Evolutionary conservation across 2,888 invertebrate genomes (phyloP), one percentile per base, ranked within the genome.

Genomic region (Siphonodentalium dalli): DNA sequence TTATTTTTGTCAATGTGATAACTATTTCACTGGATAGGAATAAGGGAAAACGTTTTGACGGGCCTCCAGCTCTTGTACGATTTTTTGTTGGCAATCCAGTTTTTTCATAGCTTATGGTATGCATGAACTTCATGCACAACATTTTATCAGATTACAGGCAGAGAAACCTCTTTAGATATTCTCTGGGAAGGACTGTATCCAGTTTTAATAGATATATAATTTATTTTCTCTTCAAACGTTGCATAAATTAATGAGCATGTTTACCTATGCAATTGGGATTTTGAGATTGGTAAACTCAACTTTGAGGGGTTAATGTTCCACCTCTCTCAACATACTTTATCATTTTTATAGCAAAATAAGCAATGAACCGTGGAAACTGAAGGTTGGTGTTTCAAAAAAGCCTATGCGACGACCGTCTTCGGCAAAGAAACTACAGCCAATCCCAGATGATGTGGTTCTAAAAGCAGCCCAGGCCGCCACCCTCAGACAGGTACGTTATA

Each of bases 361-460:
- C 47, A 73, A 69, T 62, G 73, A 74, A 39, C 74, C 74, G 11
- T 74, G 74, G 75, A 73, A 70, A 26, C 48, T 69, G 42, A 70
- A 68, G 44, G 55, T 57, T n/a, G 52, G 63, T 3, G 43, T 51
- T 7, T 54, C 58, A 5, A 70, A 66, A 38, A 67, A 65, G 51
- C 63, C 64, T 8, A 50, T 63, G 6, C 57, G 75, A 21, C 61
- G 74, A 31, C 76, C 77, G 6, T 58, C 72, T 1, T 74, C 77
- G 7, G 74, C 77, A 11, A 78, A 77, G 55, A 72, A 68, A 45
- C 50, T 77, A 35, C 61, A 68, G 7, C 66, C 65, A 7, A 43
- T 79, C 13, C 47, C 63, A 29, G 71, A 75, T 23, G 52, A 57
- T 11, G 43, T 69, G 1, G 68, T 79, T 6, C 48, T 72, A 6